Base-by-base conservation (phyloP, 2,797 vertebrate genomes). In the Peromyscus aztecus region DNA sequence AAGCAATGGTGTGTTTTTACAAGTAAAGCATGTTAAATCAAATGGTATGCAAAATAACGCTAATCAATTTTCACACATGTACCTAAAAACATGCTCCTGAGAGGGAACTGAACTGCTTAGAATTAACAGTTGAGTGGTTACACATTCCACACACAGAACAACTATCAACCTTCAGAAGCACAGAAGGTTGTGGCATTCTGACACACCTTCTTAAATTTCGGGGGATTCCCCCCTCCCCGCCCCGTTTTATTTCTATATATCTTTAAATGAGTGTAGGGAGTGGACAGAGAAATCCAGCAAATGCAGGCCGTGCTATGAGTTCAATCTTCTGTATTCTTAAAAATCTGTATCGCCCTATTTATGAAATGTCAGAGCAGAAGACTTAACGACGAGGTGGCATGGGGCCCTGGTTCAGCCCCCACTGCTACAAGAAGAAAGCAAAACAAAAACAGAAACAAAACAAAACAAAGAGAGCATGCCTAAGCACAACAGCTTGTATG, bases 11-110 rank as follows among this genome's bases (percentile, higher is more conserved):
- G 21, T 57, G 57, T 90, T 95, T 59, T 95, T 78, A 89, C 37
- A 94, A 95, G 88, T 75, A 89, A 80, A 94, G 75, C 19, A 85
- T 81, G 81, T 90, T 89, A 94, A 97, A 87, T 73, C 40, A 96
- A 90, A 82, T 6, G 88, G 83, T 81, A 63, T 11, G 80, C 87
- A 94, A 86, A 90, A 93, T 43, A 95, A 90, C 13, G 78, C 49
- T 90, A 92, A 90, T 95, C 77, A 90, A 86, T 91, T 94, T 77
- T 94, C 93, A 83, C 11, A 81, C 63, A 3, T 81, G 12, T 69
- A 87, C 55, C 73, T 63, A 89, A 91, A 95, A 85, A 43, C 40
- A 90, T 81, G 10, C 59, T 90, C 55, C 55, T 87, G 71, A 75
- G 49, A 93, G 40, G 92, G 6, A 93, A 77, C 76, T 11, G 21